phyloP scores from a whole-genome alignment of 1,140 invertebrate genomes.

The Planococcus citri region DNA sequence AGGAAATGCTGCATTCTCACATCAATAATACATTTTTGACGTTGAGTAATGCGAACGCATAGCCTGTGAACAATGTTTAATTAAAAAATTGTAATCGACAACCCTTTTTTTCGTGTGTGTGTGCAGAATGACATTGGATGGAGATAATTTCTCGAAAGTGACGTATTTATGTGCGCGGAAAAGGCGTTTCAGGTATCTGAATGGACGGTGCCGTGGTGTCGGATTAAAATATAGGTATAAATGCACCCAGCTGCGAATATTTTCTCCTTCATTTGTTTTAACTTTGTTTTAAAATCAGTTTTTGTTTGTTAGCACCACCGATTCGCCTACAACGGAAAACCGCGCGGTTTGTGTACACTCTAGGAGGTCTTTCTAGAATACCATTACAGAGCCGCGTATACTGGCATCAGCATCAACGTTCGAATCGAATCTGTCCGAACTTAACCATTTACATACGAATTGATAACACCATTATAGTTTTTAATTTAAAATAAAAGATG shows the following conservation, averaged over 20 bases:
- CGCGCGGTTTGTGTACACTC: not conserved
- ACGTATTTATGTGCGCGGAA: not conserved
- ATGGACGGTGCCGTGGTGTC: conserved; percentile 9
- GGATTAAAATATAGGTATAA: conserved; percentile 19
- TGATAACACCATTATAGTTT: not conserved
- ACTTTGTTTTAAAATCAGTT: conserved; percentile 8
- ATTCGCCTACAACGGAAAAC: conserved; percentile 8
- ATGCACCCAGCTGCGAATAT: conserved; percentile 17
- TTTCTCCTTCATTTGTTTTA: conserved; percentile 20
- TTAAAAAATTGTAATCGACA: not conserved
- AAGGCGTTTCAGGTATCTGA: not conserved
- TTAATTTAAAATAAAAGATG: not conserved
- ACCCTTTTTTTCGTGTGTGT: not conserved
- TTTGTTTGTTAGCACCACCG: not conserved
- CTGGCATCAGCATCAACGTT: not conserved
- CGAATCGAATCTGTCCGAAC: not conserved
- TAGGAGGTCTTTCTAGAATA: conserved; percentile 12
- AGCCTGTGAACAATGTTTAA: not conserved
- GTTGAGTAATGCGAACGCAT: no score
- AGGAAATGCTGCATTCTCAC: no score
- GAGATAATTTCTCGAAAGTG: not conserved
- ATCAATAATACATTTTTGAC: no score
- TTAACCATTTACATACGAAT: not conserved
- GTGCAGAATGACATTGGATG: not conserved
- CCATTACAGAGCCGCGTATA: not conserved